Conservation (phyloP, 2,797 vertebrate genomes). For the Paramormyrops hopkinsi region DNA sequence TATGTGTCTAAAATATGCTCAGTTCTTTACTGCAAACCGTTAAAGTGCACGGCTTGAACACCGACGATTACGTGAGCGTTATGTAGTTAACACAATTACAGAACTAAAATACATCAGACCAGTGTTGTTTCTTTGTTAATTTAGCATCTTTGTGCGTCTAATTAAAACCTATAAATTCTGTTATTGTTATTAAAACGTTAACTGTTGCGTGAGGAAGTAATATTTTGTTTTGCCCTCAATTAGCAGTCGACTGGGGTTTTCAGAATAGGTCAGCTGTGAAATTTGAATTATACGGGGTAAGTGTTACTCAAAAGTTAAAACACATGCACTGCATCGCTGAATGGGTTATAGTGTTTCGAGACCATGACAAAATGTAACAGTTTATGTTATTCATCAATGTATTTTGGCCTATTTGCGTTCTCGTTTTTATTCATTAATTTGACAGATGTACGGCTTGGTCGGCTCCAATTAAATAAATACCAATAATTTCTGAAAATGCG, state of each 20-base stretch:
- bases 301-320: conserved; percentile 73
- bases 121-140: conserved; percentile 78
- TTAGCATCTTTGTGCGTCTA: conserved; percentile 86
- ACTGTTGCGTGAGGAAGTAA: conserved; percentile 88
- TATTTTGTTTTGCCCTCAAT: conserved; percentile 97
- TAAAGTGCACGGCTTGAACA: conserved; percentile 67
- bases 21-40: conserved; percentile 54
- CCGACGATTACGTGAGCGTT: conserved; percentile 71
- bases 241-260: conserved; percentile 98
- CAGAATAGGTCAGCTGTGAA: conserved; percentile 98
- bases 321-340: conserved; percentile 39
- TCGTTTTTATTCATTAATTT: neutral
- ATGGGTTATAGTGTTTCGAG: conserved; percentile 55
- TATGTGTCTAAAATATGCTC: neutral
- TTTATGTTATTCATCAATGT: neutral
- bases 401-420: neutral
- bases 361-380: neutral
- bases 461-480: neutral
- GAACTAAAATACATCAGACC: conserved; percentile 81
- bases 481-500: neutral
- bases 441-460: neutral
- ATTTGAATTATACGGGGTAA: conserved; percentile 93
- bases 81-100: conserved; percentile 67
- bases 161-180: conserved; percentile 90
- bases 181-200: conserved; percentile 97